Percentiles rank a stretch among this genome's conserved stretches.
phyloP scores from a whole-genome alignment of 2,888 invertebrate genomes.

The Drosophila suboccidentalis region DNA sequence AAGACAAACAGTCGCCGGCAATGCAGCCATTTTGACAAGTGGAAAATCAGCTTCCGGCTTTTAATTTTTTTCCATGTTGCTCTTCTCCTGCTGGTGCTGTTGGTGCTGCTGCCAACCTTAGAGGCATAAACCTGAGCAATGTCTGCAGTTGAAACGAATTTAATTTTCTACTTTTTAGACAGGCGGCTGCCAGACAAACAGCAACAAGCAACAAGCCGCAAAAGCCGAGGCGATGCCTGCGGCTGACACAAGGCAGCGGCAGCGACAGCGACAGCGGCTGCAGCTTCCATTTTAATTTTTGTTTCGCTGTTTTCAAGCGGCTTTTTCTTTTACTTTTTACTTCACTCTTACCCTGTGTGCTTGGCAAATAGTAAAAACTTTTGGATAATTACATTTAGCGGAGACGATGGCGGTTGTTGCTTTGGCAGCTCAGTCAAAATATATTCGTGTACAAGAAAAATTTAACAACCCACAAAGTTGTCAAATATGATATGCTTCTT shows the following conservation, averaged over 20 bases:
- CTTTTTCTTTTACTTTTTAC: conserved; percentile 18
- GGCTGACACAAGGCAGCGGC: conserved; percentile 48
- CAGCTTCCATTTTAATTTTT: conserved; percentile 50
- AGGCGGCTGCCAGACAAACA: conserved; percentile 66
- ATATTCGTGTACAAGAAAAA: background rate
- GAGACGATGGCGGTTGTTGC: conserved; percentile 47
- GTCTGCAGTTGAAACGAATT: conserved; percentile 78
- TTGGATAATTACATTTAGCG: conserved; percentile 77
- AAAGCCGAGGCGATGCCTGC: conserved; percentile 53
- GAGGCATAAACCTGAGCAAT: conserved; percentile 54
- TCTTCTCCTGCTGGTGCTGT: conserved; percentile 1
- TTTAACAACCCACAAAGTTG: background rate
- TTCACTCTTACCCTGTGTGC: conserved; percentile 17
- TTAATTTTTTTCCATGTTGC: conserved; percentile 29
- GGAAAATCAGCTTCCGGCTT: conserved; percentile 67
- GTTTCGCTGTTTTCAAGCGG: conserved; percentile 43
- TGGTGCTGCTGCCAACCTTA: conserved; percentile 17
- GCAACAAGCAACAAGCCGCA: conserved; percentile 70
- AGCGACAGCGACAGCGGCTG: conserved; percentile 26
- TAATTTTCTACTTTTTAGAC: conserved; percentile 76
- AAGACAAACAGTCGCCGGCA: conserved; percentile 43
- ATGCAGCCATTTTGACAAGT: conserved; percentile 55
- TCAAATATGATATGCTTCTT: background rate
- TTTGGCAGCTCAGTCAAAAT: conserved; percentile 57
- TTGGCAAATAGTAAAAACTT: conserved; percentile 73